These are phyloP conservation scores for Epizoanthus rinbou DNA, from an alignment of 92 coral and sea anemone species.

Conservation along the genomic window DNA sequence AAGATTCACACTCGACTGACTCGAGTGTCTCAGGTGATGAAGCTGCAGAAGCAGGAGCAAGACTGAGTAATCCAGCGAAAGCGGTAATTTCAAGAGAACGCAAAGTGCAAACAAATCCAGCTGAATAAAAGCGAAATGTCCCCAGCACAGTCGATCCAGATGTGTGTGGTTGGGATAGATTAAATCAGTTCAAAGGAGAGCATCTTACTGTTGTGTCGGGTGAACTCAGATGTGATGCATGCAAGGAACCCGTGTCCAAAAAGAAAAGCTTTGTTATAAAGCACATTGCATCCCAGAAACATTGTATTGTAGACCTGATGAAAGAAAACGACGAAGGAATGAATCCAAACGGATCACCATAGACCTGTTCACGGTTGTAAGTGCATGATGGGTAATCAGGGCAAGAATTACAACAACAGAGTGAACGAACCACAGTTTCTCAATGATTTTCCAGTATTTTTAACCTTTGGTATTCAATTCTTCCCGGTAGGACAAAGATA, in stretches of 20 bases:
- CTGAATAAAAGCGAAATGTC: conserved; percentile 46
- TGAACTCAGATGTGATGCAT: conserved; percentile 53
- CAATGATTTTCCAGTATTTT: too few species aligned
- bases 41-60: conserved; percentile 47
- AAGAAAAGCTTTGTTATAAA: conserved; percentile 38
- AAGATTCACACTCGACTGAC: conserved; percentile 41
- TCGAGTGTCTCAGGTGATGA: conserved; percentile 43
- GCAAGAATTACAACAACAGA: too few species aligned
- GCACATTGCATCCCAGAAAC: conserved; percentile 42
- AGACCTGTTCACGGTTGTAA: too few species aligned
- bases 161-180: conserved; percentile 62
- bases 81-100: conserved; percentile 63
- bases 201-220: conserved; percentile 49
- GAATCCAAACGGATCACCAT: conserved; percentile 37
- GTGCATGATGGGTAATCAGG: too few species aligned
- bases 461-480: too few species aligned
- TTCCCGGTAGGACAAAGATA: too few species aligned
- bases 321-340: conserved; percentile 32
- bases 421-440: too few species aligned
- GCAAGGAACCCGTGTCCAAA: conserved; percentile 46
- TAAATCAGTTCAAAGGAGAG: conserved; percentile 59
- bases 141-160: conserved; percentile 55
- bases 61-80: conserved; percentile 52
- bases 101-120: conserved; percentile 66
- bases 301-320: conserved; percentile 40